Percentiles rank a stretch among this genome's conserved stretches.
These are phyloP conservation scores for Diarsia brunnea DNA, from an alignment of 2,888 invertebrate genomes.

Conservation along the genomic window DNA sequence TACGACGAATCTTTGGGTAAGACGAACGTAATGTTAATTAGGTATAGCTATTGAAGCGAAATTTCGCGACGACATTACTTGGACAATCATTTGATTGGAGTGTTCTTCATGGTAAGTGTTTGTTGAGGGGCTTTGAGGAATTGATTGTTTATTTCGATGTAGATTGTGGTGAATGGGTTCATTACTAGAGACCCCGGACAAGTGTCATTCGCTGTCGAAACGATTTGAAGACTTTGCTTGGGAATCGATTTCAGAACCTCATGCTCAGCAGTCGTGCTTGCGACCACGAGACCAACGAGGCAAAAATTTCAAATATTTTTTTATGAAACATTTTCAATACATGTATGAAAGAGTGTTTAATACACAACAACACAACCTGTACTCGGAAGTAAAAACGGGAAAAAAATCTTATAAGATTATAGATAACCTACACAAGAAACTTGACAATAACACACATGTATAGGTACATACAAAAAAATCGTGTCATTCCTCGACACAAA, in stretches of 20 bases:
- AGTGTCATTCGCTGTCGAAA: background rate
- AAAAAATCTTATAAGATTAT: background rate
- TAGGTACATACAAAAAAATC: background rate
- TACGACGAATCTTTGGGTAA: background rate
- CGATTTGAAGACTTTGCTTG: background rate
- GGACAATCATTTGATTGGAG: slow-evolving; percentile 48
- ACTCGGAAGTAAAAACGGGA: background rate
- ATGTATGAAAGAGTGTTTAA: too few species aligned
- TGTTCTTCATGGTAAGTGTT: slow-evolving; percentile 33
- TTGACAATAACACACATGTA: background rate
- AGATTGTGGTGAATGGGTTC: background rate
- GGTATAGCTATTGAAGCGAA: slow-evolving; percentile 28
- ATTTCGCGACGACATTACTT: slow-evolving; percentile 49
- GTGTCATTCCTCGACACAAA: background rate
- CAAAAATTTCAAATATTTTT: too few species aligned
- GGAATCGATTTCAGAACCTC: too few species aligned
- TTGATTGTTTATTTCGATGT: background rate
- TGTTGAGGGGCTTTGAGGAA: background rate
- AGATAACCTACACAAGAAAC: background rate
- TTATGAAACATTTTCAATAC: too few species aligned
- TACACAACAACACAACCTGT: background rate
- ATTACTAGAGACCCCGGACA: background rate
- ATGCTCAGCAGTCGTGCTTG: too few species aligned
- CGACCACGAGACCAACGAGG: too few species aligned
- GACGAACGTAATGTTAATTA: slow-evolving; percentile 48